Percentiles rank a stretch among this genome's conserved stretches.
Conservation (phyloP, 2,113 vertebrate genomes). For the Ancistrus triradiatus region DNA sequence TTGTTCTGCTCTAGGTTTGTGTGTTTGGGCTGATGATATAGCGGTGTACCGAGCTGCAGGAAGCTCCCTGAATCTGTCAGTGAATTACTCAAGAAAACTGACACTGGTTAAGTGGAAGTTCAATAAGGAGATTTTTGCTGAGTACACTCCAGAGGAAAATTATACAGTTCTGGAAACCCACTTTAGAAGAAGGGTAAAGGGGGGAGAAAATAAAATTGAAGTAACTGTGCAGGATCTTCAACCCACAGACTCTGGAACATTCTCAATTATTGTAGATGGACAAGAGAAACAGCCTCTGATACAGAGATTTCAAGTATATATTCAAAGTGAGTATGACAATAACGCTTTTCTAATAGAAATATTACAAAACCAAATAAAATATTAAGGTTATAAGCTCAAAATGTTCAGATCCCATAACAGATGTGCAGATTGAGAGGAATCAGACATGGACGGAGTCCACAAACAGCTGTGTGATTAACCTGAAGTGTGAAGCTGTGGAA, state of each 20-base stretch:
- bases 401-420: too few relatives aligned
- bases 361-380: too few relatives aligned
- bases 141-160: not conserved
- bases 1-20: too few relatives aligned
- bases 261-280: not conserved
- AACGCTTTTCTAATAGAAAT: too few relatives aligned
- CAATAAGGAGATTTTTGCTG: not conserved
- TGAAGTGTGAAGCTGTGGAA: too few relatives aligned
- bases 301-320: not conserved
- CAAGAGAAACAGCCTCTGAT: not conserved
- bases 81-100: accelerated
- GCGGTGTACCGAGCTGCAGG: too few relatives aligned
- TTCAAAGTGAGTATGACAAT: not conserved
- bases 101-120: not conserved
- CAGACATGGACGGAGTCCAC: too few relatives aligned
- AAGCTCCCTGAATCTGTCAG: accelerated
- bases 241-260: not conserved
- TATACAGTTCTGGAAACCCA: not conserved
- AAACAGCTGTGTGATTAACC: too few relatives aligned
- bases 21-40: too few relatives aligned
- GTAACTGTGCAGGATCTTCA: not conserved
- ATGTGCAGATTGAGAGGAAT: too few relatives aligned
- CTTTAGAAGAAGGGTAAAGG: not conserved
- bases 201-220: not conserved
- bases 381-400: too few relatives aligned